Conservation (phyloP, 2,113 vertebrate species). For the Oryzias celebensis region DNA sequence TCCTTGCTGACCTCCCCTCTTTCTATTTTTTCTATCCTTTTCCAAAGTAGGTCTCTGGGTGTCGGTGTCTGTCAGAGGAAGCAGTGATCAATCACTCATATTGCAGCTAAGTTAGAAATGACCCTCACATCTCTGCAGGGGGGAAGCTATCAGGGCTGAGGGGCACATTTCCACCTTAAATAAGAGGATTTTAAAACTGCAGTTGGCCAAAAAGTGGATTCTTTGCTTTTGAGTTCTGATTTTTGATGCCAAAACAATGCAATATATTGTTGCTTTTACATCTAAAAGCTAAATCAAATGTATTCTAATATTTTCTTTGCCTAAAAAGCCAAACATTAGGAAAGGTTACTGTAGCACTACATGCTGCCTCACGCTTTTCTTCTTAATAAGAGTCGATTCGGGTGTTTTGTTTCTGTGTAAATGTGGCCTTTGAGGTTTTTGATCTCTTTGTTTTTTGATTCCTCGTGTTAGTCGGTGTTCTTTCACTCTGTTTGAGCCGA, state of each 20-base stretch:
- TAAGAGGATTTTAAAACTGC: too few relatives aligned
- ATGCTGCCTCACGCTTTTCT: slow-evolving; percentile 11
- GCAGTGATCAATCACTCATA: slow-evolving; percentile 57
- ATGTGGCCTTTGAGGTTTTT: slow-evolving; percentile 35
- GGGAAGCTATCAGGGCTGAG: slow-evolving; percentile 41
- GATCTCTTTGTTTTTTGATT: slow-evolving; percentile 16
- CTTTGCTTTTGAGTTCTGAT: too few relatives aligned
- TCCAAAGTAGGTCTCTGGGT: slow-evolving; percentile 53
- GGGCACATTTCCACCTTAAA: too few relatives aligned
- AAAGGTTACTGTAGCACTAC: neutral
- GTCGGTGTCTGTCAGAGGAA: slow-evolving; percentile 47
- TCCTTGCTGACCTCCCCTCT: slow-evolving; percentile 12
- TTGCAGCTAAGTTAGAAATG: slow-evolving; percentile 48
- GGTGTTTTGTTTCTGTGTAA: slow-evolving; percentile 35
- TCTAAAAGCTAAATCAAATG: too few relatives aligned
- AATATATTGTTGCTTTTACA: too few relatives aligned
- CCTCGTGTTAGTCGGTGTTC: slow-evolving; percentile 29
- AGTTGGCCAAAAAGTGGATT: too few relatives aligned
- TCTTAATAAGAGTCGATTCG: slow-evolving; percentile 24
- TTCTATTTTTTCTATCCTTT: slow-evolving; percentile 3
- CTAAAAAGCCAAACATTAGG: neutral
- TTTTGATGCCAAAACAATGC: too few relatives aligned
- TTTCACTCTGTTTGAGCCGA: slow-evolving; percentile 33
- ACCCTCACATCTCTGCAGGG: slow-evolving; percentile 39
- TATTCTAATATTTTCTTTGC: too few relatives aligned